Evolutionary conservation across 2,113 vertebrate species (phyloP).

Genomic region (Rhabdornis inornatus): DNA sequence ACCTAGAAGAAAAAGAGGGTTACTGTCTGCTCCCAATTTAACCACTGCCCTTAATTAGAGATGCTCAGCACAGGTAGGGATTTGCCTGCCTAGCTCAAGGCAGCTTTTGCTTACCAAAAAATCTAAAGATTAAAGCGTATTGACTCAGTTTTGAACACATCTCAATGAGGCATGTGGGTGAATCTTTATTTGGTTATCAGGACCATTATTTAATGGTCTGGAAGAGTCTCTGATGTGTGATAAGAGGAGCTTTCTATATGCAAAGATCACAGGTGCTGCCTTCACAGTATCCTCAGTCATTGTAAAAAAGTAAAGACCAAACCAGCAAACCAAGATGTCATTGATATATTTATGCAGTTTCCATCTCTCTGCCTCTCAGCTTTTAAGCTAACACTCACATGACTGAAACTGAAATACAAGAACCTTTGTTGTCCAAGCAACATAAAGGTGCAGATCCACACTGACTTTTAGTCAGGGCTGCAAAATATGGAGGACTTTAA

Average conservation of each 20-base stretch:
- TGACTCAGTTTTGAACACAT: neutral
- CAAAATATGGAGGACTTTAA: neutral
- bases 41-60: neutral
- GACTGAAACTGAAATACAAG: neutral
- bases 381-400: neutral
- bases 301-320: neutral
- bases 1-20: conserved; percentile 76
- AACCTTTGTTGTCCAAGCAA: neutral
- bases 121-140: neutral
- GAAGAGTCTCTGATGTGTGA: neutral
- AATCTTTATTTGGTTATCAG: neutral
- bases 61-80: neutral
- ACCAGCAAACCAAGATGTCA: neutral
- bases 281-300: neutral
- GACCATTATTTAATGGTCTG: neutral
- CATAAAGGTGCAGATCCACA: neutral
- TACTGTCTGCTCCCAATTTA: neutral
- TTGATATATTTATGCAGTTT: neutral
- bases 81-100: neutral
- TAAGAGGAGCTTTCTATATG: neutral
- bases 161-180: neutral
- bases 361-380: neutral
- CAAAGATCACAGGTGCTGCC: neutral
- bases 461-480: neutral
- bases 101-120: neutral